Evolutionary conservation across 2,797 vertebrate genomes (phyloP).

Genomic region (Bryconaethiops microstoma): DNA sequence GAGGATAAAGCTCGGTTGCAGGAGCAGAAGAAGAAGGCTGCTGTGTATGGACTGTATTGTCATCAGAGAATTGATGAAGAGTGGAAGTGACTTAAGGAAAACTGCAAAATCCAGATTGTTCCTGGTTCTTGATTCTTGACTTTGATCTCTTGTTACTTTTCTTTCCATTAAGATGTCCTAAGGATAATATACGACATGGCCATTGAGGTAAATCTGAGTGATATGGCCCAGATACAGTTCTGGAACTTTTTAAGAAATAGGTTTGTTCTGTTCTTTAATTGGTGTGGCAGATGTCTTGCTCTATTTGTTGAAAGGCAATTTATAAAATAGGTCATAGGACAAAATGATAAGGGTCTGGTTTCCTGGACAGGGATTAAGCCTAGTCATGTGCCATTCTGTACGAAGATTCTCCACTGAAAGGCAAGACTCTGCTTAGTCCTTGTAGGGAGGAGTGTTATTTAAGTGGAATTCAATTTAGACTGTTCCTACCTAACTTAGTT

Average conservation of each 20-base stretch:
- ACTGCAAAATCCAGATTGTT: neutral
- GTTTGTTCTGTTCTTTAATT: constrained; percentile 34
- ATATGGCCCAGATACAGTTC: constrained; percentile 22
- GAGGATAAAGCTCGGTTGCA: constrained; percentile 33
- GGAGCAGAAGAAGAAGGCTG: constrained; percentile 26
- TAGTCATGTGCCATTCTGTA: neutral
- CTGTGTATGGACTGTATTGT: constrained; percentile 47
- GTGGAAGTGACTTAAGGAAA: constrained; percentile 32
- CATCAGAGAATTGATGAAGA: constrained; percentile 41
- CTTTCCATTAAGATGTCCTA: neutral
- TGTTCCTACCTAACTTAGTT: neutral
- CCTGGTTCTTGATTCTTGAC: neutral
- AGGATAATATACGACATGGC: too few species aligned
- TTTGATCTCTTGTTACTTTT: neutral
- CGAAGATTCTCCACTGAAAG: too few species aligned
- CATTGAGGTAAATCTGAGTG: constrained; percentile 1
- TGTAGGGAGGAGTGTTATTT: neutral
- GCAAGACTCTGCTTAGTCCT: too few species aligned
- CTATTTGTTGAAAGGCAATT: constrained; percentile 27
- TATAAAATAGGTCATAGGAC: constrained; percentile 2
- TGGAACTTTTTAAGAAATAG: constrained; percentile 15
- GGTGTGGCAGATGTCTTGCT: constrained; percentile 19
- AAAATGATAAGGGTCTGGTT: neutral
- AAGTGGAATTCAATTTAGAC: neutral
- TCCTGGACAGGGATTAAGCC: too few species aligned